phyloP scores from a whole-genome alignment of 2,797 vertebrate genomes.

The Tiaroga cobitis region DNA sequence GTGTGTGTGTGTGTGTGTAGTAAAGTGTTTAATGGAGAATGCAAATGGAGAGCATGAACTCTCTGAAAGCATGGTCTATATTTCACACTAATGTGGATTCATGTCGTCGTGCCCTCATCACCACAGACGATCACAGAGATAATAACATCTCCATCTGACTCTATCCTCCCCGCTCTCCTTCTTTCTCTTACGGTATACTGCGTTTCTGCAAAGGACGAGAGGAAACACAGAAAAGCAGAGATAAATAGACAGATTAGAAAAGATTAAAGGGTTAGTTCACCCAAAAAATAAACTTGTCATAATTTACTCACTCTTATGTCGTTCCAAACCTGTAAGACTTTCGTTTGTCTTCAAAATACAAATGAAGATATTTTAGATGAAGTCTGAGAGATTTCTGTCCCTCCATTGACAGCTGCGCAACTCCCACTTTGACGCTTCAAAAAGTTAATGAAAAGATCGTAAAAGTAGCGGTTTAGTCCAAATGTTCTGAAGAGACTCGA shows the following conservation, averaged over 20 bases:
- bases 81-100: conserved; percentile 36
- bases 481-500: too few relatives aligned
- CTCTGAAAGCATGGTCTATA: conserved; percentile 30
- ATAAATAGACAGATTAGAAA: not conserved
- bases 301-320: too few relatives aligned
- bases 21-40: conserved; percentile 39
- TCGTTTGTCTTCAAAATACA: too few relatives aligned
- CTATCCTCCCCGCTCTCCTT: not conserved
- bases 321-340: too few relatives aligned
- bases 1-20: not conserved
- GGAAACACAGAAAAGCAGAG: not conserved
- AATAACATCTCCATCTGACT: conserved; percentile 5
- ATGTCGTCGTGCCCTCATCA: conserved; percentile 11
- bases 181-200: not conserved
- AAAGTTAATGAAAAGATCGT: too few relatives aligned
- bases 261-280: not conserved
- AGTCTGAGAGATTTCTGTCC: too few relatives aligned
- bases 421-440: too few relatives aligned
- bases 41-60: conserved; percentile 26
- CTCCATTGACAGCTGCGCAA: too few relatives aligned
- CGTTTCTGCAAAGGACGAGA: not conserved
- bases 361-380: too few relatives aligned
- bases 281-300: not conserved
- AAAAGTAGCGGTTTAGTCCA: too few relatives aligned
- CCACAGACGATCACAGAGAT: conserved; percentile 21